Evolutionary conservation across 1,140 invertebrate species (phyloP).

Genomic region (Stenopsyche tienmushanensis): DNA sequence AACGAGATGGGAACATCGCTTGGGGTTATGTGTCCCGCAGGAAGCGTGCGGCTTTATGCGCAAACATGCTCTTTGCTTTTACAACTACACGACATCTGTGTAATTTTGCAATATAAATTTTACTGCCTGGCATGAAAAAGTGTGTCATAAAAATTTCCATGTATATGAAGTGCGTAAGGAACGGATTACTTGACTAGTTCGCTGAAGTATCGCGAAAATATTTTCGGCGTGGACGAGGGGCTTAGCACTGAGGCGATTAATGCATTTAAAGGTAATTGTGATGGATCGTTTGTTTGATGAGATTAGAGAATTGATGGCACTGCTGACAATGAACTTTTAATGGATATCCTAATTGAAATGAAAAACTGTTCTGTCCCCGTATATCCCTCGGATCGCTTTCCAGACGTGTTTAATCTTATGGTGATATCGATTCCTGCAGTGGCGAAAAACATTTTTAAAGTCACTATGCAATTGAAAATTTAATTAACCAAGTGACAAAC

Average conservation of each 20-base stretch:
- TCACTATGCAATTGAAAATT: too few species aligned
- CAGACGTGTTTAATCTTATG: too few species aligned
- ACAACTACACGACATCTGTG: neutral
- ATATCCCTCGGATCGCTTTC: too few species aligned
- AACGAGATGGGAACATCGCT: neutral
- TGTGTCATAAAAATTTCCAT: constrained; percentile 24
- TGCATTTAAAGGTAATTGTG: constrained; percentile 27
- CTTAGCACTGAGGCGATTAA: constrained; percentile 17
- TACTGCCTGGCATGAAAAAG: constrained; percentile 19
- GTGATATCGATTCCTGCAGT: too few species aligned
- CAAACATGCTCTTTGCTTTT: neutral
- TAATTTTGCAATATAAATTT: constrained; percentile 32
- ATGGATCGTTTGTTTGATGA: constrained; percentile 30
- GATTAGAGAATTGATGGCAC: constrained; percentile 28
- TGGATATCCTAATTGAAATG: constrained; percentile 14
- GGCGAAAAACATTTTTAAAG: too few species aligned
- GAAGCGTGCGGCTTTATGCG: neutral
- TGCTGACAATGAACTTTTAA: constrained; percentile 32
- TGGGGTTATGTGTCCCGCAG: neutral
- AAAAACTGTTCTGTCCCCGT: too few species aligned
- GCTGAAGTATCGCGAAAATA: neutral
- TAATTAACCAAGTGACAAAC: too few species aligned
- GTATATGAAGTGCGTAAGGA: constrained; percentile 24
- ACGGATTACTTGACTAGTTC: constrained; percentile 15
- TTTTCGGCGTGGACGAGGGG: neutral